A percentile compares a stretch with the other conserved stretches of the same genome.
These are phyloP conservation scores for Tenebrio molitor DNA, from an alignment of 1,140 invertebrate species.

Conservation along the genomic window DNA sequence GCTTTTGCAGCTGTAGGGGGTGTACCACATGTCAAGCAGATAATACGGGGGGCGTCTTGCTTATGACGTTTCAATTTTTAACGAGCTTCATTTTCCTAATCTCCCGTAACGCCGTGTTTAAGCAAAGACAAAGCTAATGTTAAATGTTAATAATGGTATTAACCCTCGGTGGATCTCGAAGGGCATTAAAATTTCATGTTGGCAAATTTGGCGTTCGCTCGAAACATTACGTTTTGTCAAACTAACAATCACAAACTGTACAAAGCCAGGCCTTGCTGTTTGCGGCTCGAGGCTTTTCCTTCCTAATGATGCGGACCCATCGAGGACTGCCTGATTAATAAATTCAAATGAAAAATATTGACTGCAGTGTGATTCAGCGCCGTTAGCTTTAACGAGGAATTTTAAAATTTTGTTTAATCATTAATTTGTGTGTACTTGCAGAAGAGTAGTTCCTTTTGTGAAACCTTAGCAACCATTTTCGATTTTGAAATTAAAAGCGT, in stretches of 20 bases:
- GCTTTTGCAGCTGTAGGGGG: slow-evolving; percentile 26
- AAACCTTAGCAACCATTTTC: slow-evolving; percentile 5
- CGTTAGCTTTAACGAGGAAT: too few species aligned
- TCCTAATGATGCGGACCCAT: too few species aligned
- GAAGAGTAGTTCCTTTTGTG: slow-evolving; percentile 27
- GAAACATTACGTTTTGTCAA: too few species aligned
- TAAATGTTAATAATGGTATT: neutral
- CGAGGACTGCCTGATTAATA: too few species aligned
- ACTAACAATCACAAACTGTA: too few species aligned
- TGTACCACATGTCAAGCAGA: slow-evolving; percentile 28
- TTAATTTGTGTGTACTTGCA: neutral
- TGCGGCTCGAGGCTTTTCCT: too few species aligned
- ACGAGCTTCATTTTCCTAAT: slow-evolving; percentile 14
- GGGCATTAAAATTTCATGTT: neutral
- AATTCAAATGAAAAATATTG: too few species aligned
- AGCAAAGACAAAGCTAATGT: neutral
- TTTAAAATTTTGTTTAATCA: neutral
- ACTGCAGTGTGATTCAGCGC: too few species aligned
- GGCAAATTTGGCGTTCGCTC: neutral
- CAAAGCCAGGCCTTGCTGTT: too few species aligned
- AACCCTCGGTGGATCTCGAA: too few species aligned
- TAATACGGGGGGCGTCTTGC: slow-evolving; percentile 29
- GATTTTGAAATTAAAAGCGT: slow-evolving; percentile 3
- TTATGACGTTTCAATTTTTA: slow-evolving; percentile 25
- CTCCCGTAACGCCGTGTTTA: neutral